Evolutionary conservation across 2,113 vertebrate species (phyloP), one percentile per base, ranked within the genome.

Genomic region (Arothron firmamentum): DNA sequence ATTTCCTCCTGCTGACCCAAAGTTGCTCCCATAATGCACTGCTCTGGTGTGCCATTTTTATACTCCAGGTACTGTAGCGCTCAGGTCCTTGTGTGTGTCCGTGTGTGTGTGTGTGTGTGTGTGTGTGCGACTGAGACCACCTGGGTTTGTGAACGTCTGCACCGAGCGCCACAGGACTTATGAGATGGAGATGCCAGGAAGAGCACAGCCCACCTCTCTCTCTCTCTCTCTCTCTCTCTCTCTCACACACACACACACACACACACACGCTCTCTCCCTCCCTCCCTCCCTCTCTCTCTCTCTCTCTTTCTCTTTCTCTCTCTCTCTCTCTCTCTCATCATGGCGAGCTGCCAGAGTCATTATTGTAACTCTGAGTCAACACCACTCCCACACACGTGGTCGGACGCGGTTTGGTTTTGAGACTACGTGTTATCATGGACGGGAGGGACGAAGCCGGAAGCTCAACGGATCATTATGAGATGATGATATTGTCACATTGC

Each of bases 291-390:
- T 62, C 50, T 65, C 54, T 52, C 70, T 45, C 38, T 23, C 61
- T 48, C 52, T 41, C 21, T 55, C 60, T 43, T 46, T 38, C 60
- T 56, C 62, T 59, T 18, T 50, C 66, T 41, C 43, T 41, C 65
- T 31, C 50, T 55, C 59, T 47, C 51, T 51, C 56, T 66, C 48
- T 51, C 56, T 25, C 63, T 69, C 59, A 67, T 72, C 76, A 72
- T 70, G 20, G 51, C 67, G 74, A 85, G 72, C 64, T 62, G 57
- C 52, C 72, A 70, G 68, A 74, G 67, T 70, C 70, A 74, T 83
- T 78, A 75, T 57, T 62, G 69, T 52, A 78, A 43, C 78, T 73
- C 58, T 85, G 84, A 85, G 80, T 89, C 78, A 84, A 69, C 62
- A 7, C 1, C 17, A 43, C 57, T 47, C 57, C n/a, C 38, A 45